These are phyloP conservation scores for Echeneis naucrates DNA, from an alignment of 2,797 vertebrate species.

Conservation along the genomic window DNA sequence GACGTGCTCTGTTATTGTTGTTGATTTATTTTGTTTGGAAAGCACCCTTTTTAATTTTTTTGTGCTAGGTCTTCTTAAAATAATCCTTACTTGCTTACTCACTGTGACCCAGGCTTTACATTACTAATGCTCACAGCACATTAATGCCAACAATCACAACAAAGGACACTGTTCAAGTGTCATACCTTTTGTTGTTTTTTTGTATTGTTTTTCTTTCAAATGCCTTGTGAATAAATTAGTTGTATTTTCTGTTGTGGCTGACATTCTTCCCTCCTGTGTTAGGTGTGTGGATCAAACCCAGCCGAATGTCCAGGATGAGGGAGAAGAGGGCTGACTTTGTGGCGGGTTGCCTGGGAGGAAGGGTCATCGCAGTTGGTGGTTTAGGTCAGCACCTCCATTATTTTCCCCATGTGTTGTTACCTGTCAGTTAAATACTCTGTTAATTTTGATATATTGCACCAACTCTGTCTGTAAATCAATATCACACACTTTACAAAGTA, in stretches of 20 bases:
- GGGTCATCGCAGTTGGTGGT: slow-evolving; percentile 91
- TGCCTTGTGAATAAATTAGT: neutral
- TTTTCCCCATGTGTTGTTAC: neutral
- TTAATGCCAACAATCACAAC: neutral
- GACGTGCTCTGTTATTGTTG: no score
- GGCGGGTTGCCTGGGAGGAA: slow-evolving; percentile 91
- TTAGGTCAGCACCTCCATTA: slow-evolving; percentile 86
- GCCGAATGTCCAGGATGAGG: slow-evolving; percentile 90
- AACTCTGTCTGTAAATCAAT: neutral
- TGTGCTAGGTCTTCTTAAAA: no score
- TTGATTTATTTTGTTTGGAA: no score
- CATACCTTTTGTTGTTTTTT: neutral
- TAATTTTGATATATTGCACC: no score
- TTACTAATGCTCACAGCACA: neutral
- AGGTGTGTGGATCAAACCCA: slow-evolving; percentile 94
- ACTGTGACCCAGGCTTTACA: neutral
- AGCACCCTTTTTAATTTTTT: no score
- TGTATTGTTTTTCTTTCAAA: neutral
- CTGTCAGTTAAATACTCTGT: slow-evolving; percentile 1
- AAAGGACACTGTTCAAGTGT: neutral
- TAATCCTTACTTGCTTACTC: no score
- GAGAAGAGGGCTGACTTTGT: slow-evolving; percentile 98
- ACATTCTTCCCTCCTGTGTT: slow-evolving; percentile 30
- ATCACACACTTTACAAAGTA: neutral
- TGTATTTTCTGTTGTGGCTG: neutral